Base-by-base conservation (phyloP, 2,888 invertebrate genomes). In the Oxytorus armatus region DNA sequence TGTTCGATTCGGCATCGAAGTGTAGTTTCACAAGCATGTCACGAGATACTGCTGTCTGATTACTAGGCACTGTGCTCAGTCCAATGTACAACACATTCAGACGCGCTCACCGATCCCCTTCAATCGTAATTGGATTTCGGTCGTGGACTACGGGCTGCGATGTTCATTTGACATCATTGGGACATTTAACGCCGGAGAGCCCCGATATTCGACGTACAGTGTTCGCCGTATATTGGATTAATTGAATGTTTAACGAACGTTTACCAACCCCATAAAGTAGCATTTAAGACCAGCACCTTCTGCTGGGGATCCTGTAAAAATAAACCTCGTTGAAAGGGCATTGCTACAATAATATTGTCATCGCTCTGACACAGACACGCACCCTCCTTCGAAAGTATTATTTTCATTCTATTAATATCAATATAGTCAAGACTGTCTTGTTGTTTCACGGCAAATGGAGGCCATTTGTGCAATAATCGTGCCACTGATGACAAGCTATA, bases 141-240 rank as follows among this genome's bases (percentile, higher is more conserved):
- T 81, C 82, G 85, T 81, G 57, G 77, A 74, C 65, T 74, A n/a
- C n/a, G 77, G 81, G 85, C 86, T 84, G 85, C 86, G 91, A 90
- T 91, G 90, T 90, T 91, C 91, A 91, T 90, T 91, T 90, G 88
- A 90, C 89, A 90, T 90, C 86, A 88, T 90, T 87, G 88, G 86
- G 86, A 88, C 86, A 86, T 88, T 89, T 89, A 87, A 80, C 80
- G 59, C 57, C 47, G 84, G 82, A 74, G 47, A 79, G 84, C 77
- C 83, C 82, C 78, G 53, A 29, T 29, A 77, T 61, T 53, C 51
- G 23, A 33, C 36, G 44, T 84, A 82, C 76, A 39, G 47, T 47
- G 66, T 57, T 74, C 83, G 81, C 82, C 77, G 76, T 84, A 57
- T 82, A 86, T 89, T 85, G 87, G 88, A 90, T 90, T 89, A 89